Percentiles rank a stretch among this genome's conserved stretches.
Evolutionary conservation across 2,113 vertebrate genomes (phyloP).

Genomic region (Albula goreensis): DNA sequence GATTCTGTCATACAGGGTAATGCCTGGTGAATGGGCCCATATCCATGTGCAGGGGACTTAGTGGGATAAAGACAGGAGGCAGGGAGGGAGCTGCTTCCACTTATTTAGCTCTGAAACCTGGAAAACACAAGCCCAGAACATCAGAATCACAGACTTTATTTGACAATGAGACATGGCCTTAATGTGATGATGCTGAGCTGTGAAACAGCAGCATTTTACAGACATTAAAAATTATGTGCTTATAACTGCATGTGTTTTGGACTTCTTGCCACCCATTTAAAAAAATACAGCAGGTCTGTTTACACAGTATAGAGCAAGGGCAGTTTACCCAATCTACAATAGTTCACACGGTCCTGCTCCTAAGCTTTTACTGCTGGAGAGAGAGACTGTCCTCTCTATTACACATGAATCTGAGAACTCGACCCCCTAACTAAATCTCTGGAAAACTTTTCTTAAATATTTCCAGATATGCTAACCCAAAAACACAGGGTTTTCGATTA

Average conservation of each 20-base stretch:
- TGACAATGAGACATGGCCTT: too few species aligned
- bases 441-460: neutral
- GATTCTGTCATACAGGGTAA: conserved; percentile 59
- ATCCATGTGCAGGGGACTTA: conserved; percentile 20
- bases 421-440: neutral
- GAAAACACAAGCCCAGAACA: neutral
- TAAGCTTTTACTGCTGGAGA: neutral
- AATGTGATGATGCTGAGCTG: too few species aligned
- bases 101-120: neutral
- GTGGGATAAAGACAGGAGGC: neutral
- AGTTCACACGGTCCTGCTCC: neutral
- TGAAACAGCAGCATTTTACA: too few species aligned
- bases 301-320: neutral
- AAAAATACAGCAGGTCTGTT: neutral
- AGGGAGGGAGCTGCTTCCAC: neutral
- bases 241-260: neutral
- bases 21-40: conserved; percentile 55
- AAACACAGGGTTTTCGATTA: neutral
- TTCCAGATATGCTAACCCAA: neutral
- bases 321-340: neutral
- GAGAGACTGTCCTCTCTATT: neutral
- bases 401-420: neutral
- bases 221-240: too few species aligned
- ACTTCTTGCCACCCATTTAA: neutral
- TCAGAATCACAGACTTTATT: neutral